Percentiles rank a stretch among this genome's conserved stretches.
Conservation (phyloP, 2,888 invertebrate genomes). For the Meiosimyza platycephala region DNA sequence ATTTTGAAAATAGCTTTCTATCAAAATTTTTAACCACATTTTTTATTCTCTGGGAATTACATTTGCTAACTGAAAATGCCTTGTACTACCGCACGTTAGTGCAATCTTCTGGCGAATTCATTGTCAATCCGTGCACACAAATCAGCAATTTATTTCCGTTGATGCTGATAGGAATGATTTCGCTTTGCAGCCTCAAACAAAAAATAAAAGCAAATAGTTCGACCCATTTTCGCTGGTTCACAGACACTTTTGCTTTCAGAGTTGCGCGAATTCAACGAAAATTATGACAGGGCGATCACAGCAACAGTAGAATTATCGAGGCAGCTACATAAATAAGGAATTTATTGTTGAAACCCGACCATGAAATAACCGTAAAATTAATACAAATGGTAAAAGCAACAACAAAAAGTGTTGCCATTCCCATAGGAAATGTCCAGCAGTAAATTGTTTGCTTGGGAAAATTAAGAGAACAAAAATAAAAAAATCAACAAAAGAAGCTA, state of each 20-base stretch:
- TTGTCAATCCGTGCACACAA: conserved; percentile 35
- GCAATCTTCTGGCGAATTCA: conserved; percentile 24
- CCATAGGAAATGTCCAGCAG: background rate
- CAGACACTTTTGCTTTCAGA: conserved; percentile 46
- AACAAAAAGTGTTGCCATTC: conserved; percentile 24
- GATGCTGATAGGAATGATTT: conserved; percentile 26
- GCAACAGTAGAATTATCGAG: background rate
- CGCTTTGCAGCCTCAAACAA: conserved; percentile 14
- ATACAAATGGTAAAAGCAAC: conserved; percentile 34
- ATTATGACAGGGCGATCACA: conserved; percentile 12
- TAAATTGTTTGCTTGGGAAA: conserved; percentile 28
- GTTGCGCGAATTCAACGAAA: conserved; percentile 23
- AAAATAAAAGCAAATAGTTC: conserved; percentile 25
- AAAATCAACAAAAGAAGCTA: conserved; percentile 4
- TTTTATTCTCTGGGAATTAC: too few relatives aligned
- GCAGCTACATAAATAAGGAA: conserved; percentile 43
- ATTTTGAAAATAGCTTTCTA: too few relatives aligned
- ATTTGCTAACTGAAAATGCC: background rate
- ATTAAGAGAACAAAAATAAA: conserved; percentile 20
- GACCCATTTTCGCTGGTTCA: conserved; percentile 25
- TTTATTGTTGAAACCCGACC: conserved; percentile 42
- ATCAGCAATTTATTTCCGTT: conserved; percentile 31
- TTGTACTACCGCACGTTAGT: background rate
- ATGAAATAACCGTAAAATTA: conserved; percentile 48
- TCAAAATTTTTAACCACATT: too few relatives aligned